Percentiles rank a stretch among this genome's conserved stretches.
phyloP scores from a whole-genome alignment of 2,797 vertebrate species.

The Percopsis omiscomaycus region DNA sequence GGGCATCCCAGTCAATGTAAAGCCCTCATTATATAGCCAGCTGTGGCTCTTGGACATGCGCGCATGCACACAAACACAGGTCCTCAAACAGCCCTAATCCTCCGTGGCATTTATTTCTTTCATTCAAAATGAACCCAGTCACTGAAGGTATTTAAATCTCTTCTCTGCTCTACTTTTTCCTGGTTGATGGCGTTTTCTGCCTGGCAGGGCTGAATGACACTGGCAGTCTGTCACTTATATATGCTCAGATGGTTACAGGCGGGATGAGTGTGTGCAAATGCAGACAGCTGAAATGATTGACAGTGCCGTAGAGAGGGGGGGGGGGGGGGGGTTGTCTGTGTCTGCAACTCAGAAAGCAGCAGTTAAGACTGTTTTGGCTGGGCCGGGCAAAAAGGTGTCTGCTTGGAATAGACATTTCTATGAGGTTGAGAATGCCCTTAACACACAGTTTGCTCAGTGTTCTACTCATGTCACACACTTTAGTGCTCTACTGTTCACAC shows the following conservation, averaged over 20 bases:
- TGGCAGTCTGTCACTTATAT: constrained; percentile 58
- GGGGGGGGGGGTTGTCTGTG: constrained; percentile 10
- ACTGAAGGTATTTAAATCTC: constrained; percentile 33
- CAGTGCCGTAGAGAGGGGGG: constrained; percentile 29
- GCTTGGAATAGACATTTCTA: background rate
- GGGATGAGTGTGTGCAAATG: constrained; percentile 29
- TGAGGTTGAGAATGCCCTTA: constrained; percentile 7
- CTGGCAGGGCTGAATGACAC: constrained; percentile 50
- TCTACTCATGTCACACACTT: background rate
- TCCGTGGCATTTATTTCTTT: constrained; percentile 36
- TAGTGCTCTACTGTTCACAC: background rate
- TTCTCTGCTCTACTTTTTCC: constrained; percentile 47
- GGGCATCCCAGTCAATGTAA: constrained; percentile 43
- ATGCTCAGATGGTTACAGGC: constrained; percentile 44
- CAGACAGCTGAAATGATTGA: constrained; percentile 58
- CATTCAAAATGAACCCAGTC: constrained; percentile 44
- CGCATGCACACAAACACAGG: background rate
- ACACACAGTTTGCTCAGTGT: background rate
- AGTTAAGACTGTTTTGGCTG: constrained; percentile 15
- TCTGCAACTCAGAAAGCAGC: constrained; percentile 29
- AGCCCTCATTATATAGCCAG: constrained; percentile 31
- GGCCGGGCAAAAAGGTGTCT: constrained; percentile 13
- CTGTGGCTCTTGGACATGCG: constrained; percentile 11
- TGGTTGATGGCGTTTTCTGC: constrained; percentile 49
- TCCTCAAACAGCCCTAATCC: constrained; percentile 16